phyloP scores from a whole-genome alignment of 2,113 vertebrate species.

The Boulengeromyrus knoepffleri region DNA sequence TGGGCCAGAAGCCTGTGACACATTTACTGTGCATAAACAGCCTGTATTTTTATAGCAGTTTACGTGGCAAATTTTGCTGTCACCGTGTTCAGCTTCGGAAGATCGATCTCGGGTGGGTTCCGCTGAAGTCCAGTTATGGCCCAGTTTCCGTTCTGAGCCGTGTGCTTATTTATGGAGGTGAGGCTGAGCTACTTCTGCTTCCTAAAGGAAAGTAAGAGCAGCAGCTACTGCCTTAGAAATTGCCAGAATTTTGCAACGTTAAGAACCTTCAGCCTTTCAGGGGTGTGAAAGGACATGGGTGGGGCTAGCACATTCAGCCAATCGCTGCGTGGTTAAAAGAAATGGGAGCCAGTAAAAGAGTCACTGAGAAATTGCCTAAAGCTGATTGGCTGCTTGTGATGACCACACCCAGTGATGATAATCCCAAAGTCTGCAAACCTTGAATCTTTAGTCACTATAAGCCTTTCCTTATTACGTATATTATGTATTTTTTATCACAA shows the following conservation, averaged over 20 bases:
- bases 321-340: not conserved
- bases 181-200: not conserved
- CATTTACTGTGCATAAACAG: constrained; percentile 4
- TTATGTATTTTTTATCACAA: not conserved
- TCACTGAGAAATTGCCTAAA: not conserved
- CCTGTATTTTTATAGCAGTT: constrained; percentile 3
- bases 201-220: not conserved
- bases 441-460: not conserved
- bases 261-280: not conserved
- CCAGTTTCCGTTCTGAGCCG: not conserved
- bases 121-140: not conserved
- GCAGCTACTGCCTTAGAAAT: not conserved
- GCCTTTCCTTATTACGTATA: not conserved
- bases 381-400: not conserved
- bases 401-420: not conserved
- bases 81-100: not conserved
- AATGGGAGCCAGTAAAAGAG: not conserved
- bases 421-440: not conserved
- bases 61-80: not conserved
- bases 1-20: not conserved
- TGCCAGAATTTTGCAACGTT: not conserved
- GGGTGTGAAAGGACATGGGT: not conserved
- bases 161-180: not conserved
- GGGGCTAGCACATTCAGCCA: not conserved
- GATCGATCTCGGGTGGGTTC: not conserved